Base-by-base conservation (phyloP, 1,140 invertebrate species). In the Trachymyrmex septentrionalis region DNA sequence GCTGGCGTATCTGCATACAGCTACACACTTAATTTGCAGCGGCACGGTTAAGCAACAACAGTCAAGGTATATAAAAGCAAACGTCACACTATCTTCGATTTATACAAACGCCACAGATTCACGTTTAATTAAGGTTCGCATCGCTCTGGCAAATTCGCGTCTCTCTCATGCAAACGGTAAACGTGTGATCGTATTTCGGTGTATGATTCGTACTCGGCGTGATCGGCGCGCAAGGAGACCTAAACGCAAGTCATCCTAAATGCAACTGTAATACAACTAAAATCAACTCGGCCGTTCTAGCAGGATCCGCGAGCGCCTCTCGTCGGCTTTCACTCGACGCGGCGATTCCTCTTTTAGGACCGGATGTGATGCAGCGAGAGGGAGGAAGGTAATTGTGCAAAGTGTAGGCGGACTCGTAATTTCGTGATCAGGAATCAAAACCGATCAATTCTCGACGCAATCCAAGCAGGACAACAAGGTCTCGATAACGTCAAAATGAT, bases 161-260 rank as follows among this genome's bases (percentile, higher is more conserved):
- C 27, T 80, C 63, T 80, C 48, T 69, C 77, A 81, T 81, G 77
- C 77, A 81, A 81, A 27, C 66, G 66, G 30, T 69, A 50, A 80
- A 69, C 27, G 67, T 73, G 24, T 85, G 9, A 55, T n/a, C 55
- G 55, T 57, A 57, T 9, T 10, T n/a, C 55, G n/a, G 55, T 21
- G 59, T 73, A 24, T 78, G 14, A 44, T n/a, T 38, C 21, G 30
- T 55, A 66, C 30, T 81, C n/a, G 64, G 63, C 19, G 7, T 67
- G 30, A 61, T 71, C 64, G 48, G 50, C 30, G 61, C 76, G 44
- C 21, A 59, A 72, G 14, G 9, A 44, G 64, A 44, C n/a, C 77
- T 57, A 55, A 78, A 50, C 66, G 66, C 66, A 16, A 34, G 21
- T 80, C 44, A 48, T 34, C 75, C 59, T 64, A 30, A 48, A 77